Evolutionary conservation across 2,797 vertebrate genomes (phyloP), one percentile per base, ranked within the genome.

Genomic region (Intellagama lesueurii): DNA sequence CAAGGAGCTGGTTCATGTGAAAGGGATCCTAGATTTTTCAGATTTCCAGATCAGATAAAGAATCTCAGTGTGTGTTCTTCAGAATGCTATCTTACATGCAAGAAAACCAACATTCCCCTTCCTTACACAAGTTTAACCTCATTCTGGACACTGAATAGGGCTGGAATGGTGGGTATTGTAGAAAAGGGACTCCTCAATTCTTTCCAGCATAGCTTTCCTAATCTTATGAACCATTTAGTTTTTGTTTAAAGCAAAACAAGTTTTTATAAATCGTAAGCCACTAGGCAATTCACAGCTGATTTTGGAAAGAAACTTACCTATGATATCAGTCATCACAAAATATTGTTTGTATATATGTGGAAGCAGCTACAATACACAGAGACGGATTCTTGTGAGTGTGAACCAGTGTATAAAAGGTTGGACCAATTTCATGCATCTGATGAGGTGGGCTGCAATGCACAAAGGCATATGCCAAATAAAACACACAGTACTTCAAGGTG

Each of bases 151-250:
- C 60, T 22, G 19, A 64, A 64, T 64, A 64, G 60, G 60, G 60
- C 16, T 64, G 60, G 77, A 66, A 56, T 32, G 0, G 35, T 0
- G 79, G 40, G 73, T 73, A 80, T 68, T 88, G 66, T 69, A 77
- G 86, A 85, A 86, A 77, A 94, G 0, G 82, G 70, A 88, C 86
- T 73, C 75, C 52, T 87, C 93, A 89, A 60, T 92, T 93, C 75
- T 90, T 92, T 94, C 84, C 86, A 94, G 81, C 83, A 90, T 92
- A 73, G 66, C 92, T 75, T 81, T 87, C 28, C 89, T 90, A 87
- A 82, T 88, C 73, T 83, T 73, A 19, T 78, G 2, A n/a, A 40
- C 60, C 78, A 88, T 87, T 94, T 88, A 92, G 82, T 95, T n/a
- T 91, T 91, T 80, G n/a, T 89, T 88, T 91, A 76, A 91, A 90